Evolutionary conservation across 1,140 invertebrate species (phyloP).

Genomic region (Ectropis grisescens): DNA sequence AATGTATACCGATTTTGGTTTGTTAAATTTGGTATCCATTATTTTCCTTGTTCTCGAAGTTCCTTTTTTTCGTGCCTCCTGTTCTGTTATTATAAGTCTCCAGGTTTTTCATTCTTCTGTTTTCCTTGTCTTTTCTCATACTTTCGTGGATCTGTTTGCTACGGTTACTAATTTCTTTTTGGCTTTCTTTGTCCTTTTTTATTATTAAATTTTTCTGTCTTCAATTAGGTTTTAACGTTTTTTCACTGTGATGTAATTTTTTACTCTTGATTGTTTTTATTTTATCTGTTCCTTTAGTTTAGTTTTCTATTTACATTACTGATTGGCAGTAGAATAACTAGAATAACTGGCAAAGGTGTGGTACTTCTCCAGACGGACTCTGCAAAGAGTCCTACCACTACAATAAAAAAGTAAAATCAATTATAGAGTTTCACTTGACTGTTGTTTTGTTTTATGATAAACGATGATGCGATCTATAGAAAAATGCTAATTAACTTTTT

Average conservation of each 20-base stretch:
- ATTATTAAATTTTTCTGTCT: conserved; percentile 2
- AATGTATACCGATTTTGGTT: conserved; percentile 6
- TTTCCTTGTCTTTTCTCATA: conserved; percentile 8
- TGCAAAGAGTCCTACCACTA: too few species aligned
- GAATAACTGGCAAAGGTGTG: too few species aligned
- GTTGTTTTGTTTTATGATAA: too few species aligned
- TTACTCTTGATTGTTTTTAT: neutral
- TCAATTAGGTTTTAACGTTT: conserved; percentile 2
- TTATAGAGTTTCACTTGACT: too few species aligned
- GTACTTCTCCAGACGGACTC: too few species aligned
- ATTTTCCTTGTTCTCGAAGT: conserved; percentile 11
- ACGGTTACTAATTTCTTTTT: conserved; percentile 10
- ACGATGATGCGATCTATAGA: too few species aligned
- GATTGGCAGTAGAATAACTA: too few species aligned
- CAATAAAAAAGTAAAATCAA: too few species aligned
- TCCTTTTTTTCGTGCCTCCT: conserved; percentile 13
- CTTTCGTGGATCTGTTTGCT: neutral
- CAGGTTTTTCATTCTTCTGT: too few species aligned
- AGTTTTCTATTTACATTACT: neutral
- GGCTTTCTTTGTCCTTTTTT: conserved; percentile 4
- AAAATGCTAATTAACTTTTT: too few species aligned
- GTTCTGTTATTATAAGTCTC: too few species aligned
- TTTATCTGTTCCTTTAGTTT: neutral
- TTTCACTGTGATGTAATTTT: neutral
- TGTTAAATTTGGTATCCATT: conserved; percentile 13